phyloP scores from a whole-genome alignment of 2,797 vertebrate genomes.

The Tiaroga cobitis region DNA sequence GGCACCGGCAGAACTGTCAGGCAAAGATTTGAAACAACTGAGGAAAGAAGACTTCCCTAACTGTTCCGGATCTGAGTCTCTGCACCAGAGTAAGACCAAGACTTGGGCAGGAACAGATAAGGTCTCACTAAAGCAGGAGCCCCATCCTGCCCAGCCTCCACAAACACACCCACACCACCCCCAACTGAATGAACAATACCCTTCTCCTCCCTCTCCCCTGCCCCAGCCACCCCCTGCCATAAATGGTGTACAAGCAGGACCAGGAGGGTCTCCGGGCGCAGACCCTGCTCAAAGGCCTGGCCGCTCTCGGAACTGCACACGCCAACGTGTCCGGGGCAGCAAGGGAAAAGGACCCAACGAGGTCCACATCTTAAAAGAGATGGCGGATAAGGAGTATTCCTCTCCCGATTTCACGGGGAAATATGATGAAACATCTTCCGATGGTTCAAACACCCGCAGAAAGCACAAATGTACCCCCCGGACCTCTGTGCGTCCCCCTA shows the following conservation, averaged over 20 bases:
- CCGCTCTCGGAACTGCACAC: constrained; percentile 91
- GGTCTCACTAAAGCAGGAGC: constrained; percentile 83
- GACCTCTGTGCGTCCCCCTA: constrained; percentile 91
- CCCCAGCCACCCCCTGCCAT: constrained; percentile 73
- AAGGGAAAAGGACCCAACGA: constrained; percentile 86
- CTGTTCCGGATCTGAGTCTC: constrained; percentile 90
- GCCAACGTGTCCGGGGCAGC: constrained; percentile 82
- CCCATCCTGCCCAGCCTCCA: constrained; percentile 69
- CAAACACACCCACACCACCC: constrained; percentile 71
- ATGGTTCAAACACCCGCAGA: constrained; percentile 83
- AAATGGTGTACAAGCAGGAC: constrained; percentile 69
- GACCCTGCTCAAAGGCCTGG: constrained; percentile 81
- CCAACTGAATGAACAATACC: constrained; percentile 55
- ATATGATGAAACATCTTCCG: constrained; percentile 85
- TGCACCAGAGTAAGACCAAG: constrained; percentile 91
- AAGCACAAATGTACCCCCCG: constrained; percentile 94
- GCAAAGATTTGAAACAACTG: constrained; percentile 91
- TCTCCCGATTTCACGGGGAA: constrained; percentile 89
- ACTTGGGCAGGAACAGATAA: constrained; percentile 85
- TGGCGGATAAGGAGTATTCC: constrained; percentile 85
- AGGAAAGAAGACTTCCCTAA: constrained; percentile 88
- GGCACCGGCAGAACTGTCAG: constrained; percentile 78
- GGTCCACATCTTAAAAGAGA: constrained; percentile 82
- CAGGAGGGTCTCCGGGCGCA: constrained; percentile 75
- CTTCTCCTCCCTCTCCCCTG: constrained; percentile 68